Evolutionary conservation across 2,113 vertebrate species (phyloP).

Genomic region (Microcebus lehilahytsara): DNA sequence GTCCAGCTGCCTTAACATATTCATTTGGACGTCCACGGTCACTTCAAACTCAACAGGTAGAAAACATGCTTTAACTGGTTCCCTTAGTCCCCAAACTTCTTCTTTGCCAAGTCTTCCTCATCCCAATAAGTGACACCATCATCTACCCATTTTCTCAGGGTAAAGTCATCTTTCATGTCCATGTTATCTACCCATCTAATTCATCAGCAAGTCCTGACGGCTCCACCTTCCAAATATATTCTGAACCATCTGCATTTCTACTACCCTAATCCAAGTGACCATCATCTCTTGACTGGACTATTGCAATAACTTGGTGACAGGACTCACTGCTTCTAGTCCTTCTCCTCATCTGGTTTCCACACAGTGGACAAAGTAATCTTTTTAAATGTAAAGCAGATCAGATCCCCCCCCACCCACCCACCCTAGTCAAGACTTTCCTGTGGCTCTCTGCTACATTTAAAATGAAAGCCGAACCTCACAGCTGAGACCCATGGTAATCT

Average conservation of each 20-base stretch:
- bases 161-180: neutral
- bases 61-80: neutral
- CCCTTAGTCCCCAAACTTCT: neutral
- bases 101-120: neutral
- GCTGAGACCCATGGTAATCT: neutral
- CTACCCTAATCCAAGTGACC: neutral
- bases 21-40: neutral
- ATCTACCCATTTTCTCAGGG: neutral
- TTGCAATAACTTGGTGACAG: neutral
- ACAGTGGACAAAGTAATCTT: neutral
- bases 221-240: neutral
- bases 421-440: neutral
- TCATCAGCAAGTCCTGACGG: neutral
- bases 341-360: neutral
- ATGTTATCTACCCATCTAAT: neutral
- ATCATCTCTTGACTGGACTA: neutral
- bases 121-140: neutral
- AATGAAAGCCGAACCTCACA: neutral
- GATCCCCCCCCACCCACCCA: neutral
- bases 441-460: neutral
- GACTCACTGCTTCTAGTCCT: neutral
- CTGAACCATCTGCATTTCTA: neutral
- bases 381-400: conserved; percentile 10
- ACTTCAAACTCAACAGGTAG: conserved; percentile 12
- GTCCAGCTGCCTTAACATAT: neutral